Evolutionary conservation across 1,140 invertebrate species (phyloP).

Genomic region (Pollicipes pollicipes): DNA sequence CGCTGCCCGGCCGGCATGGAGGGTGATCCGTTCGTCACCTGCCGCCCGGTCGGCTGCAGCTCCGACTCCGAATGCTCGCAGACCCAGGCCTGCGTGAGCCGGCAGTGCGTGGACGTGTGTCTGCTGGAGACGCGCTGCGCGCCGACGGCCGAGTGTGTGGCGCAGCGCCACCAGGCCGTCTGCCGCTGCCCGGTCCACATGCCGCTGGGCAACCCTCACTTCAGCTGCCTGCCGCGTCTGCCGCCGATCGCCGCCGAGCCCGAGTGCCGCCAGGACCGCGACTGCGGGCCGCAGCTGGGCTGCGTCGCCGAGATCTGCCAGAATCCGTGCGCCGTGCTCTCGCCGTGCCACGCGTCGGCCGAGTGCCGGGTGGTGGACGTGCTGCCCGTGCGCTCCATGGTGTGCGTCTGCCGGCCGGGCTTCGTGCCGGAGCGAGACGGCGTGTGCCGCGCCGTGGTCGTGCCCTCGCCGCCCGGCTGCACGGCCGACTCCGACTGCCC

Average conservation of each 20-base stretch:
- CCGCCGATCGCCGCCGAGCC: constrained; percentile 45
- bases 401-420: constrained; percentile 20
- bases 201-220: constrained; percentile 16
- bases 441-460: constrained; percentile 45
- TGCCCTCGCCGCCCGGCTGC: constrained; percentile 50
- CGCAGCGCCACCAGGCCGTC: constrained; percentile 58
- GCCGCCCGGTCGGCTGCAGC: constrained; percentile 18
- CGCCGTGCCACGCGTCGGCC: constrained; percentile 46
- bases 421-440: constrained; percentile 45
- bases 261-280: constrained; percentile 23
- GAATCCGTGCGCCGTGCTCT: constrained; percentile 57
- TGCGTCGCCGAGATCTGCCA: constrained; percentile 38
- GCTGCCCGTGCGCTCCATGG: constrained; percentile 18
- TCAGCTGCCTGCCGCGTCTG: constrained; percentile 54
- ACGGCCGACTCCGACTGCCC: constrained; percentile 55
- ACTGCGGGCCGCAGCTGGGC: constrained; percentile 23
- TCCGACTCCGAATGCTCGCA: constrained; percentile 22
- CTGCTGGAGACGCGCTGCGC: constrained; percentile 53
- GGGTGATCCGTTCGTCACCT: constrained; percentile 21
- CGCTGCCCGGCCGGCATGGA: constrained; percentile 22
- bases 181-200: constrained; percentile 49
- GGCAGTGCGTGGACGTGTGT: constrained; percentile 25
- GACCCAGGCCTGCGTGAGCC: constrained; percentile 24
- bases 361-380: constrained; percentile 19
- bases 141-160: constrained; percentile 51